phyloP scores from a whole-genome alignment of 2,113 vertebrate species.

The Chunga burmeisteri region DNA sequence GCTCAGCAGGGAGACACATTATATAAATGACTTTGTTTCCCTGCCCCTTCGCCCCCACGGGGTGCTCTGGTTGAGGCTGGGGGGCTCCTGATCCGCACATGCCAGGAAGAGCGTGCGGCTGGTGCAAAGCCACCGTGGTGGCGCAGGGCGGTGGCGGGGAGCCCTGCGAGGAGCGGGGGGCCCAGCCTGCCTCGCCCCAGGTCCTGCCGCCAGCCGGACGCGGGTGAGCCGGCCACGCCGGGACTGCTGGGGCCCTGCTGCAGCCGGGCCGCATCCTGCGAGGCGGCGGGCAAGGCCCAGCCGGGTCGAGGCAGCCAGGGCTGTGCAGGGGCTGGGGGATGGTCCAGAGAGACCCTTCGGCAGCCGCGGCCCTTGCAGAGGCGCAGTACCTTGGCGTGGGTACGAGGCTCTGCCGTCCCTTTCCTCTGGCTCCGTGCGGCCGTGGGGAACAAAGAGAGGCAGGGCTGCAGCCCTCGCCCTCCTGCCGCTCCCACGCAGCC shows the following conservation, averaged over 20 bases:
- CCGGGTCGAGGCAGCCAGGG: background rate
- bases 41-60: slow-evolving; percentile 60
- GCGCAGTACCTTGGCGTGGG: accelerated
- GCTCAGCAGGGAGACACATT: slow-evolving; percentile 79
- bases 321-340: background rate
- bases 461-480: background rate
- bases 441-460: background rate
- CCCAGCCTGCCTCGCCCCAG: background rate
- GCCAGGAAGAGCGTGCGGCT: background rate
- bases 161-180: accelerated
- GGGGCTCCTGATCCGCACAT: slow-evolving; percentile 50
- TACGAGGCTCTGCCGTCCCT: background rate
- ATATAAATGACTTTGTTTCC: slow-evolving; percentile 79
- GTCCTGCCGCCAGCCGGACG: background rate
- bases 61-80: slow-evolving; percentile 49
- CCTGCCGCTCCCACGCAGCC: background rate
- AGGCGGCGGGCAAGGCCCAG: background rate
- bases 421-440: accelerated
- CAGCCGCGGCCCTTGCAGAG: accelerated
- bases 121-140: background rate
- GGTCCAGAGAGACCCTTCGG: background rate
- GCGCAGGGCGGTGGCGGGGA: accelerated
- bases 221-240: accelerated
- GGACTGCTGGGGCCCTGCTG: background rate
- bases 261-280: background rate